A percentile compares a stretch with the other conserved stretches of the same genome.
These are phyloP conservation scores for Nibea albiflora DNA, from an alignment of 2,113 vertebrate species.

Conservation along the genomic window DNA sequence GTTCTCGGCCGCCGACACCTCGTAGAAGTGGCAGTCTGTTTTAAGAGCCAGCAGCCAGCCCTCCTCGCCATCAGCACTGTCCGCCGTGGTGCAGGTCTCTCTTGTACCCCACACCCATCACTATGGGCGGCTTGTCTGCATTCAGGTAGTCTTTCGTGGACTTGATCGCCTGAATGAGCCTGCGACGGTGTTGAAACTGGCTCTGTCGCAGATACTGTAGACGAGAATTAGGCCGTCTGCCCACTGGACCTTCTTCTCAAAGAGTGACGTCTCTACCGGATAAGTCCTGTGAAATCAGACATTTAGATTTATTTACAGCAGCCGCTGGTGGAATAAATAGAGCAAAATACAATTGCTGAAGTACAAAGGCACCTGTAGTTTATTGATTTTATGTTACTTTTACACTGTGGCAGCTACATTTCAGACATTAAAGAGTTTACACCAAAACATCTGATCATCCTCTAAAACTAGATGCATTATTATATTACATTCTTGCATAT, in stretches of 20 bases:
- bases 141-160: conserved; percentile 82
- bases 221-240: conserved; percentile 89
- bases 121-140: conserved; percentile 85
- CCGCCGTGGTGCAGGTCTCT: conserved; percentile 86
- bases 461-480: background rate
- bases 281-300: conserved; percentile 77
- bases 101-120: conserved; percentile 91
- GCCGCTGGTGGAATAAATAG: background rate
- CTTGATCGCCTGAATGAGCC: conserved; percentile 87
- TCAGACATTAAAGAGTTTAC: background rate
- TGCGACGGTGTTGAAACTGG: conserved; percentile 87
- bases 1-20: conserved; percentile 89
- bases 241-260: conserved; percentile 89
- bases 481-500: background rate
- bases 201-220: conserved; percentile 91
- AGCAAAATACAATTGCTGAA: background rate
- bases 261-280: conserved; percentile 72
- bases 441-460: no score
- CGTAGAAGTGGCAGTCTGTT: conserved; percentile 88
- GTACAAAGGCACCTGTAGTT: background rate
- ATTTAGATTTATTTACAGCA: background rate
- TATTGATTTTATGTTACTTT: background rate
- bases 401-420: background rate
- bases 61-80: conserved; percentile 88
- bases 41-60: conserved; percentile 87